Percentiles rank a stretch among this genome's conserved stretches.
phyloP scores from a whole-genome alignment of 2,113 vertebrate genomes.

The Mixornis gularis region DNA sequence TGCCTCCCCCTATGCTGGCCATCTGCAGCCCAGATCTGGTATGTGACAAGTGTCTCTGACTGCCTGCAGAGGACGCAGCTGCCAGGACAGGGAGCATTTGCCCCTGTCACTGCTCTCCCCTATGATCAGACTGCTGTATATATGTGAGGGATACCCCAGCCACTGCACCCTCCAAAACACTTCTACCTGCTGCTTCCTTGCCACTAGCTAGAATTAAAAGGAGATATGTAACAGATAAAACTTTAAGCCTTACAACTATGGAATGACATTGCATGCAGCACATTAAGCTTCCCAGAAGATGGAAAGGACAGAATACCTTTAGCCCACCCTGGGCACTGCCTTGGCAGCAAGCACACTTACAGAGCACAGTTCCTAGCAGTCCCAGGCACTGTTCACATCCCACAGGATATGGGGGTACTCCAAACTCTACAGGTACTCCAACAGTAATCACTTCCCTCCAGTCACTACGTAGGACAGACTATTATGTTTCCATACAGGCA shows the following conservation, averaged over 20 bases:
- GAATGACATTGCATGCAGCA: not conserved
- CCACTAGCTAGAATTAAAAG: not conserved
- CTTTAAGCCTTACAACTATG: not conserved
- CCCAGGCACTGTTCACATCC: not conserved
- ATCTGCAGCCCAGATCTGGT: not conserved
- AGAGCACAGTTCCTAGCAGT: not conserved
- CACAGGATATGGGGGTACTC: not conserved
- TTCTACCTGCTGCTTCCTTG: not conserved
- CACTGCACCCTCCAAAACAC: not conserved
- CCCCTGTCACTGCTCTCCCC: not conserved
- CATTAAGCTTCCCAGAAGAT: not conserved
- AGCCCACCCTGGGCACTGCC: not conserved
- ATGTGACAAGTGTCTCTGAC: not conserved
- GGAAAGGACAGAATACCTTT: not conserved
- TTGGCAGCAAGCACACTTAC: not conserved
- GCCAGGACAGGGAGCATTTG: not conserved
- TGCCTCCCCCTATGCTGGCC: not conserved
- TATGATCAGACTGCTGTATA: fast-evolving
- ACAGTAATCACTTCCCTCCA: not conserved
- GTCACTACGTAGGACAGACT: not conserved
- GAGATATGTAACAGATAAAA: not conserved
- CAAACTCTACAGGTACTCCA: not conserved
- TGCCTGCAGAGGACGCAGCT: not conserved
- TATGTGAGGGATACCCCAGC: not conserved
- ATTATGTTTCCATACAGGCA: not conserved